Base-by-base conservation (phyloP, 2,797 vertebrate species). In the Alca torda region DNA sequence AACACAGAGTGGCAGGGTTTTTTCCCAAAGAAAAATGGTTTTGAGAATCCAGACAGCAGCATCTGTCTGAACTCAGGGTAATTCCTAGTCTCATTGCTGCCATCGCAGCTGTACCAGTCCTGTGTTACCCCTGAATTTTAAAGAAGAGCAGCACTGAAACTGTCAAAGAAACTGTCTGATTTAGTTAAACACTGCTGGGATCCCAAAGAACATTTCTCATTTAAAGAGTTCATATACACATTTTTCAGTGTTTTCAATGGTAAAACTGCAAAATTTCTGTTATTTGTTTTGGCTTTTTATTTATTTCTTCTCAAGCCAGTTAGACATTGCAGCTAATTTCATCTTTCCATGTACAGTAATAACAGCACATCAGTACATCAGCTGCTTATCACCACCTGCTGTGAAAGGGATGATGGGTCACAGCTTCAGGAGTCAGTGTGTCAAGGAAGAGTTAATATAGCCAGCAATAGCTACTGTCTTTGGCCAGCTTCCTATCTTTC, bases 401-500 rank as follows among this genome's bases (percentile, higher is more conserved):
- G 60, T 70, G 39, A 82, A 92, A 45, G 4, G 56, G 41, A 65
- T 77, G 61, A 74, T 4, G 16, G 75, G 78, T 89, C 51, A 33
- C 51, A 74, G 82, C 23, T 87, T 53, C 72, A 89, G 67, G 72
- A 92, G 48, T 51, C 63, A 51, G 33, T 4, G 10, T 73, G 43
- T 56, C 75, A 79, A 54, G 23, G 39, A 96, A 69, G 37, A 83
- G 53, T 80, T 92, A 85, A 89, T 57, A 74, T 31, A 75, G 41
- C 50, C 61, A 78, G 28, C 25, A 64, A 31, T 48, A 41, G 11
- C 35, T 67, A 19, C 64, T 85, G 28, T 21, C 57, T 83, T 77
- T 83, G 79, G 64, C 48, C 45, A 67, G n/a, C 39, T 93, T 89
- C 43, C 78, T 87, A 51, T 85, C 84, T 91, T 80, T 74, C 60